Evolutionary conservation across 1,140 invertebrate species (phyloP), one percentile per base, ranked within the genome.

Genomic region (Brachystomella parvula): DNA sequence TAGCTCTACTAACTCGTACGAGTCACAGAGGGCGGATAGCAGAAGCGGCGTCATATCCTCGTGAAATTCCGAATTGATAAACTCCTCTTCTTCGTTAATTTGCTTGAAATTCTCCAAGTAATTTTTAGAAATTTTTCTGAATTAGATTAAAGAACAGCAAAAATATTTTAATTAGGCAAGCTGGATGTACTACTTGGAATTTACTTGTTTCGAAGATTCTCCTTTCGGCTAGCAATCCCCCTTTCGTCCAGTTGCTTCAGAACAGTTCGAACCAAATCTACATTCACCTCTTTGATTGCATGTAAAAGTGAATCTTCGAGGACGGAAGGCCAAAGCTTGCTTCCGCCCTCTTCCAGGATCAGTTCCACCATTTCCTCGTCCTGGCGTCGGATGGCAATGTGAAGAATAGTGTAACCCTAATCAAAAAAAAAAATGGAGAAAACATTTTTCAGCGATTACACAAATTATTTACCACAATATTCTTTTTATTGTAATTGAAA

Each of bases 21-120:
- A 85, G 35, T 87, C 87, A 31, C 80, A 80, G 67, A 87, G 85
- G 9, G 87, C 85, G 1, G 87, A 87, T 1, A 89, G 77, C 44
- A 86, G 83, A 17, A 90, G 79, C 0, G 87, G 87, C 0, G 86
- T 89, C 3, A 88, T 81, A 69, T 87, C 83, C 17, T 83, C 81
- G 0, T 85, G 85, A 76, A 87, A 90, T 61, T 84, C 82, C 0
- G 81, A 61, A 47, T 66, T 53, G 12, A 53, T 53, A 53, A 53
- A 31, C 29, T 60, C 58, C 12, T 26, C 58, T 17, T 29, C 58
- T 9, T 9, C 58, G 49, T 53, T 24, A 24, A 53, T 26, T 6
- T 17, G 21, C 24, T 53, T 24, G 9, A 12, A 24, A 53, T 53
- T 53, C 49, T 53, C 49, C 12, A 53, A 26, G 21, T 53, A 53